Percentiles rank a stretch among this genome's conserved stretches.
Conservation (phyloP, 2,113 vertebrate species). For the Haplochromis burtoni region DNA sequence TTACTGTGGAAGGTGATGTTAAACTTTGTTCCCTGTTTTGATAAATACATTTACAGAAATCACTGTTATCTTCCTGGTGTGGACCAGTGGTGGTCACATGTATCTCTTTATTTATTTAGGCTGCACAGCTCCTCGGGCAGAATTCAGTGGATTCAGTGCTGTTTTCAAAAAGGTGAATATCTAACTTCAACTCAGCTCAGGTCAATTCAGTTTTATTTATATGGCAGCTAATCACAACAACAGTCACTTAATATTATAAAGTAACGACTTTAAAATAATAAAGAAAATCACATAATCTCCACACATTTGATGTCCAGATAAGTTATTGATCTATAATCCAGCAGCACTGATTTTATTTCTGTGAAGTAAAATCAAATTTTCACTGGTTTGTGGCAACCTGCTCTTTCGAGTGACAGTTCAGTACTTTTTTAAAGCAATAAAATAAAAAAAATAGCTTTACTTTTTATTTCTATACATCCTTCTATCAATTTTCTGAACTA, state of each 20-base stretch:
- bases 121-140: not conserved
- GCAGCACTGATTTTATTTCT: not conserved
- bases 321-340: not conserved
- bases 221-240: not conserved
- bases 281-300: not conserved
- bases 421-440: not conserved
- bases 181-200: not conserved
- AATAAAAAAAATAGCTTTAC: not conserved
- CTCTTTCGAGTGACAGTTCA: not conserved
- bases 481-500: not conserved
- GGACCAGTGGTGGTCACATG: not conserved
- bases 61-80: not conserved
- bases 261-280: not conserved
- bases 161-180: conserved; percentile 21
- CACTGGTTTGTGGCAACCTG: not conserved
- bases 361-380: not conserved
- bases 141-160: conserved; percentile 58
- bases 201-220: not conserved
- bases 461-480: not conserved
- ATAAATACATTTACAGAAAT: no score
- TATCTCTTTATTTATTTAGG: conserved; percentile 1
- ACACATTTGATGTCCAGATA: not conserved
- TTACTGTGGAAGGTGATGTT: no score
- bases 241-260: not conserved
- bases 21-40: no score